These are phyloP conservation scores for Aporophyla lueneburgensis DNA, from an alignment of 2,888 invertebrate species.

Conservation along the genomic window DNA sequence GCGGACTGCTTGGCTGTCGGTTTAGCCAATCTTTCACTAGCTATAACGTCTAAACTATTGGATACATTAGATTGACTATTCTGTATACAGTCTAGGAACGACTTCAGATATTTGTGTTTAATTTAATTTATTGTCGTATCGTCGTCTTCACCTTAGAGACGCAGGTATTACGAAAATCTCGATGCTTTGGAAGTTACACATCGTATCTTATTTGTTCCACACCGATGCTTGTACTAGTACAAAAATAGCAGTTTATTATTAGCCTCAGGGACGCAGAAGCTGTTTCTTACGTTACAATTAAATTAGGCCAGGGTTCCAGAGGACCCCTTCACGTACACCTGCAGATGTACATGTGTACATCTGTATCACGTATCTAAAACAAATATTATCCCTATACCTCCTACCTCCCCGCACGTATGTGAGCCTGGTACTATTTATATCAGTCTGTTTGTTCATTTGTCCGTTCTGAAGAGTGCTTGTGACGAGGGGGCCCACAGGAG, in stretches of 20 bases:
- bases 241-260: slow-evolving; percentile 3
- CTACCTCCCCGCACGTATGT: not conserved
- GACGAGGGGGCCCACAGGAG: slow-evolving; percentile 24
- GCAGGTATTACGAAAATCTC: not conserved
- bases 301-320: slow-evolving; percentile 5
- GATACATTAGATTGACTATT: too few relatives aligned
- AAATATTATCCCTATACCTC: slow-evolving; percentile 9
- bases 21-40: too few relatives aligned
- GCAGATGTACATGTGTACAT: too few relatives aligned
- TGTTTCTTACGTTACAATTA: slow-evolving; percentile 1
- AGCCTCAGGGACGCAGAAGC: not conserved
- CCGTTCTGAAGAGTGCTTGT: slow-evolving; percentile 43
- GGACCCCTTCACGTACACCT: not conserved
- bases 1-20: too few relatives aligned
- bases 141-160: not conserved
- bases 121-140: too few relatives aligned
- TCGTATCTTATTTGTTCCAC: not conserved
- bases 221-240: not conserved
- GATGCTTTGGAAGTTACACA: not conserved
- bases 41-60: too few relatives aligned
- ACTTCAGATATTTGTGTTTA: too few relatives aligned
- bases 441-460: slow-evolving; percentile 53
- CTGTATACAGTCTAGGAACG: too few relatives aligned
- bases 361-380: slow-evolving; percentile 37
- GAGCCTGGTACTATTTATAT: slow-evolving; percentile 38